Evolutionary conservation across 2,113 vertebrate species (phyloP).

Genomic region (Lichenostomus cassidix): DNA sequence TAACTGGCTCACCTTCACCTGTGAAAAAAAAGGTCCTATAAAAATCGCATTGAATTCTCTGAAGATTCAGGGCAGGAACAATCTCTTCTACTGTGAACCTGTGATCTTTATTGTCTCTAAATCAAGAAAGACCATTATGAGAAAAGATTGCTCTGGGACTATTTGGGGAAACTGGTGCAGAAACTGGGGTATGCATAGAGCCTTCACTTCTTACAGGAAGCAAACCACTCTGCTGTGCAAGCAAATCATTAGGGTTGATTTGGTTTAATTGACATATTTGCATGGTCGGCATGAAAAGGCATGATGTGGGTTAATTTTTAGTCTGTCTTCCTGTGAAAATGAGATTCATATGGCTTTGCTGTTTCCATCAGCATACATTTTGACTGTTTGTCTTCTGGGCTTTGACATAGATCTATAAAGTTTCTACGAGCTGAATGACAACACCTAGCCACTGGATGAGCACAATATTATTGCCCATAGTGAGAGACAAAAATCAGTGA

Average conservation of each 20-base stretch:
- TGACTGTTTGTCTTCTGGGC: neutral
- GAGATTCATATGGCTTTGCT: neutral
- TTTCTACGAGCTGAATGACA: neutral
- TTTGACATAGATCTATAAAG: neutral
- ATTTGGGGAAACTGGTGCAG: neutral
- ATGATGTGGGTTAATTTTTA: neutral
- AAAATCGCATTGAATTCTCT: conserved; percentile 29
- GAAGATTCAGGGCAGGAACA: neutral
- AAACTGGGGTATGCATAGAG: neutral
- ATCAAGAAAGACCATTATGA: conserved; percentile 3
- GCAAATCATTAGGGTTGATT: neutral
- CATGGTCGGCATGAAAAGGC: neutral
- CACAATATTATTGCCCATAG: fast-evolving
- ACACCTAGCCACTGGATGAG: neutral
- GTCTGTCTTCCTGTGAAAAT: neutral
- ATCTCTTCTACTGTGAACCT: neutral
- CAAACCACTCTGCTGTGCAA: neutral
- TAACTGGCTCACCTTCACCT: conserved; percentile 23
- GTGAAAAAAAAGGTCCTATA: conserved; percentile 11
- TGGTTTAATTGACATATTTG: neutral
- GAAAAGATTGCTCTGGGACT: neutral
- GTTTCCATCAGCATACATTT: neutral
- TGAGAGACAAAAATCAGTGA: neutral
- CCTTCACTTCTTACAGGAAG: neutral
- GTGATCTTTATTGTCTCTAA: conserved; percentile 44